Evolutionary conservation across 2,113 vertebrate genomes (phyloP).

Genomic region (Serinus canaria): DNA sequence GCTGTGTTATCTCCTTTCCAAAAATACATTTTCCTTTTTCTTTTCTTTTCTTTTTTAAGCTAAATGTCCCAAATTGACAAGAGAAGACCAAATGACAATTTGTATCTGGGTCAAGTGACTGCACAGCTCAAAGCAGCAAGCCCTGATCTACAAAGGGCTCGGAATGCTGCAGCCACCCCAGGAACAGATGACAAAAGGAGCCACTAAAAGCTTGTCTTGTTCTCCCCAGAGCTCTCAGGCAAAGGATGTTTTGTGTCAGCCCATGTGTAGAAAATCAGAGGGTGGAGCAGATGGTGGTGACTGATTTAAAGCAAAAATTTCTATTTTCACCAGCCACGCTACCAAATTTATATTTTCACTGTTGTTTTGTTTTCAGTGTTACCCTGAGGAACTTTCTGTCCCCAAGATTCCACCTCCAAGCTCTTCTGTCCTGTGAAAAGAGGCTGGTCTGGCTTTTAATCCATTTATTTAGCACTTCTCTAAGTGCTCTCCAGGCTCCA

Average conservation of each 20-base stretch:
- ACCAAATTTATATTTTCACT: not conserved
- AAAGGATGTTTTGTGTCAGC: not conserved
- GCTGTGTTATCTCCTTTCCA: not conserved
- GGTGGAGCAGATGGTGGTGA: not conserved
- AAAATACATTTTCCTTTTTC: not conserved
- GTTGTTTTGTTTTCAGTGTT: not conserved
- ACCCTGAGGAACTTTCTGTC: not conserved
- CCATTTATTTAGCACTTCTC: not conserved
- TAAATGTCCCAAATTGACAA: not conserved
- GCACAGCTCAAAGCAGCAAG: not conserved
- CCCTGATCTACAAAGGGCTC: not conserved
- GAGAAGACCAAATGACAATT: not conserved
- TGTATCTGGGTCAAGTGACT: conserved; percentile 16
- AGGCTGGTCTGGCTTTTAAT: not conserved
- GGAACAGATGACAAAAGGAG: not conserved
- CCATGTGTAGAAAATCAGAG: not conserved
- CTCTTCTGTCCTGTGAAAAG: not conserved
- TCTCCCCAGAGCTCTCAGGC: not conserved
- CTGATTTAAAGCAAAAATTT: not conserved
- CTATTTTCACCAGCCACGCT: not conserved
- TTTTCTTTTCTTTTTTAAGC: not conserved
- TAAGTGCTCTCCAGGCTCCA: not conserved
- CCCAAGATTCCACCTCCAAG: not conserved
- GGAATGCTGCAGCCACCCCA: not conserved
- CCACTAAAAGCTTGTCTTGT: not conserved